Evolutionary conservation across 2,113 vertebrate genomes (phyloP).

Genomic region (Puffinus mauretanicus): DNA sequence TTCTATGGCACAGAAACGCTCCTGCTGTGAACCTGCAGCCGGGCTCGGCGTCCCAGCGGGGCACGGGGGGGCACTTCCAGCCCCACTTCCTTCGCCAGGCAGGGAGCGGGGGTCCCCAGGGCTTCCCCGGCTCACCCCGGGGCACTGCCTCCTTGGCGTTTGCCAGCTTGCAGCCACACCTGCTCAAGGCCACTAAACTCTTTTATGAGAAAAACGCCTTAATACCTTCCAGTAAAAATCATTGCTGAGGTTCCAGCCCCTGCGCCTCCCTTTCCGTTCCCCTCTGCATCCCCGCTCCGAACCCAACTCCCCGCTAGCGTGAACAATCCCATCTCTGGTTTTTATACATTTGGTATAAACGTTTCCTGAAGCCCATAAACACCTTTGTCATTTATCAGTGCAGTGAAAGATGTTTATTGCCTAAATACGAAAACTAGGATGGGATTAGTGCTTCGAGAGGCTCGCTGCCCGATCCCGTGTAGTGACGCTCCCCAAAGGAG

Average conservation of each 20-base stretch:
- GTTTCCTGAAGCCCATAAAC: slow-evolving; percentile 71
- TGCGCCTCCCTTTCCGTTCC: not conserved
- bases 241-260: not conserved
- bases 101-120: not conserved
- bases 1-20: not conserved
- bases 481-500: not conserved
- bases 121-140: not conserved
- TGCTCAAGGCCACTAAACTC: slow-evolving; percentile 17
- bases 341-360: slow-evolving; percentile 24
- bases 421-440: slow-evolving; percentile 43
- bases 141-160: not conserved
- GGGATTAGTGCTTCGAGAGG: not conserved
- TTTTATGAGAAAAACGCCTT: slow-evolving; percentile 51
- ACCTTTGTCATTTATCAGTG: slow-evolving; percentile 63
- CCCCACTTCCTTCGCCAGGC: not conserved
- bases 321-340: not conserved
- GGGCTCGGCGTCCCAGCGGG: not conserved
- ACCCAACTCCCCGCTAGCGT: not conserved
- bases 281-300: not conserved
- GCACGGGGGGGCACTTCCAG: not conserved
- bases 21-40: not conserved
- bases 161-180: slow-evolving; percentile 47
- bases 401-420: slow-evolving; percentile 65
- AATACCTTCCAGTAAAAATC: slow-evolving; percentile 40
- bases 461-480: not conserved